phyloP scores from a whole-genome alignment of 2,888 invertebrate species.

The Melanostoma mellinum region DNA sequence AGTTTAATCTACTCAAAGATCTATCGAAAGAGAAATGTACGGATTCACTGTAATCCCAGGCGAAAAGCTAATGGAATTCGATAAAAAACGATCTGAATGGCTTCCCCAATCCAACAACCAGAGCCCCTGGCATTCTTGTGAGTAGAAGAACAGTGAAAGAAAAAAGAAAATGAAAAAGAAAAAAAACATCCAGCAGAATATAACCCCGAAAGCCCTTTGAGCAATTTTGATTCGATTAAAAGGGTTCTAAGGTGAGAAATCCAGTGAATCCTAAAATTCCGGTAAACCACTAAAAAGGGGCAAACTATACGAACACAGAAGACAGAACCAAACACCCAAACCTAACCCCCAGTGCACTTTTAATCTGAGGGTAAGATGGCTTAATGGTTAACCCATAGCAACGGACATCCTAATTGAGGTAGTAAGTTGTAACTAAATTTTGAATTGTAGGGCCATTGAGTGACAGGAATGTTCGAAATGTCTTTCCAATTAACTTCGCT shows the following conservation, averaged over 20 bases:
- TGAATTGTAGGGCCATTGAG: slow-evolving; percentile 55
- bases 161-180: background rate
- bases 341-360: too few species aligned
- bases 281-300: slow-evolving; percentile 29
- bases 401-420: slow-evolving; percentile 43
- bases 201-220: slow-evolving; percentile 14
- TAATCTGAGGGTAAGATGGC: background rate
- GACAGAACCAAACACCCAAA: too few species aligned
- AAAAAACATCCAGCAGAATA: slow-evolving; percentile 12
- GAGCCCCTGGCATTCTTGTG: slow-evolving; percentile 5
- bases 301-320: too few species aligned
- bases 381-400: slow-evolving; percentile 18
- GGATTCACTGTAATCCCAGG: slow-evolving; percentile 41
- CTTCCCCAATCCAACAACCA: slow-evolving; percentile 14
- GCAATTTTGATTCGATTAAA: slow-evolving; percentile 39
- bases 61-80: slow-evolving; percentile 56
- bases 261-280: slow-evolving; percentile 26
- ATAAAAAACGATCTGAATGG: slow-evolving; percentile 45
- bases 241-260: slow-evolving; percentile 39
- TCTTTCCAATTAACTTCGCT: slow-evolving; percentile 23
- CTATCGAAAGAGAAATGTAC: slow-evolving; percentile 39
- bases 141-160: background rate
- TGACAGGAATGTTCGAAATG: slow-evolving; percentile 19
- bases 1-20: slow-evolving; percentile 49
- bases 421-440: slow-evolving; percentile 54